Base-by-base conservation (phyloP, 2,797 vertebrate species). In the Gadopsis bispinosus region DNA sequence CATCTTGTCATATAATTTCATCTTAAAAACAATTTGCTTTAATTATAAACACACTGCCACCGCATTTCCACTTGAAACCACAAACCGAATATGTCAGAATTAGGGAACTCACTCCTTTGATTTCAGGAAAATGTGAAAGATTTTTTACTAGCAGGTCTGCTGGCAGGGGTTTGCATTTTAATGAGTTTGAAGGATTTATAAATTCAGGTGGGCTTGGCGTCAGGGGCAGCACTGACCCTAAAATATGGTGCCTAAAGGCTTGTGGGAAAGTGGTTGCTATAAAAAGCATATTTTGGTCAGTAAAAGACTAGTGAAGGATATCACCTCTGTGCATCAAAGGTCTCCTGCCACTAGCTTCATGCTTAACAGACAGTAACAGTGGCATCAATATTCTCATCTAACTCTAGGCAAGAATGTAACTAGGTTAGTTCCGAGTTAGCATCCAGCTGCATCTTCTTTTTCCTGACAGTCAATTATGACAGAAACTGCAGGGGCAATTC, bases 101-200 rank as follows among this genome's bases (percentile, higher is more conserved):
- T 37, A 26, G 11, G 4, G 4, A 76, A 31, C 70, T 51, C 9
- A 0, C 8, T 35, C 17, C 22, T 58, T 19, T 31, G 3, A 50
- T 53, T 54, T 50, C 19, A 22, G 19, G 39, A 26, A 43, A 11
- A 50, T 31, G 12, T 51, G 33, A 53, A 45, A 20, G 33, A 16
- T 31, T 33, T 35, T 35, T 8, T 20, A 7, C 26, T 26, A 26
- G 26, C 26, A 26, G 39, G 7, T 35, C 22, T 33, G 4, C 9
- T 68, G 55, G 26, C 35, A 14, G 37, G 29, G 14, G 26, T 47
- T 31, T 41, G 12, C 5, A 56, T 72, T 35, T 77, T 22, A 54
- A 75, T 29, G 58, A 4, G 39, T 74, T 78, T 53, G 54, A 54
- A 73, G 77, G 45, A 79, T 73, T 53, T 80, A 55, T 63, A 51